These are phyloP conservation scores for Drosophila lini DNA, from an alignment of 1,140 invertebrate species.

Conservation along the genomic window DNA sequence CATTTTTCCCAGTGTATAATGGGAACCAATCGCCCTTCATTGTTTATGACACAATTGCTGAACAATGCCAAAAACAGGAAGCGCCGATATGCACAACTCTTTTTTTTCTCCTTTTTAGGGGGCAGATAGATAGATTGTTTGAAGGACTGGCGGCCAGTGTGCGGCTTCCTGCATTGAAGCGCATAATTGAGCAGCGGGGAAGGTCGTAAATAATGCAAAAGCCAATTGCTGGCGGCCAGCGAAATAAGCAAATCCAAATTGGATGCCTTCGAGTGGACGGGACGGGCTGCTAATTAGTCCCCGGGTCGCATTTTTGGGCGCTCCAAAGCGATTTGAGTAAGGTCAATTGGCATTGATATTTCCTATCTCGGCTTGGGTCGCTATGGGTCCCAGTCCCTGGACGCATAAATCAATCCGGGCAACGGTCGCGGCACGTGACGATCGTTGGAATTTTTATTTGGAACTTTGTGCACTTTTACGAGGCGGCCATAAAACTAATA, in stretches of 20 bases:
- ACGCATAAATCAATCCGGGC: constrained; percentile 51
- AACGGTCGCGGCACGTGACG: constrained; percentile 54
- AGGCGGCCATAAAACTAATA: constrained; percentile 64
- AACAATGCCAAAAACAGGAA: constrained; percentile 45
- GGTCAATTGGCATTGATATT: constrained; percentile 43
- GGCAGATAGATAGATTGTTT: constrained; percentile 29
- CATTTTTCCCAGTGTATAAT: not conserved
- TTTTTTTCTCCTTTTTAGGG: constrained; percentile 2
- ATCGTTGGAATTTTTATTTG: constrained; percentile 64
- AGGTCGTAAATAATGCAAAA: constrained; percentile 73
- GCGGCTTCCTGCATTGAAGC: constrained; percentile 57
- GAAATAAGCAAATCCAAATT: constrained; percentile 51
- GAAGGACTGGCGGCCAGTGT: constrained; percentile 66
- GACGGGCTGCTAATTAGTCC: constrained; percentile 52
- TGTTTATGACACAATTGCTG: constrained; percentile 29
- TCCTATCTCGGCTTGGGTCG: constrained; percentile 35
- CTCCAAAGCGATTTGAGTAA: constrained; percentile 49
- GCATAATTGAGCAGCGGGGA: constrained; percentile 68
- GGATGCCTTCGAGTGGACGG: constrained; percentile 36
- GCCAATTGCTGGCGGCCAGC: constrained; percentile 36
- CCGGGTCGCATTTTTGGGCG: constrained; percentile 36
- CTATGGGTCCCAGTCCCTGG: constrained; percentile 5
- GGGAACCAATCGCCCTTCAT: constrained; percentile 6
- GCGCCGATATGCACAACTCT: constrained; percentile 20
- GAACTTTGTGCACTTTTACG: constrained; percentile 62